phyloP scores from a whole-genome alignment of 2,888 invertebrate species.

The Drosophila aldrichi region DNA sequence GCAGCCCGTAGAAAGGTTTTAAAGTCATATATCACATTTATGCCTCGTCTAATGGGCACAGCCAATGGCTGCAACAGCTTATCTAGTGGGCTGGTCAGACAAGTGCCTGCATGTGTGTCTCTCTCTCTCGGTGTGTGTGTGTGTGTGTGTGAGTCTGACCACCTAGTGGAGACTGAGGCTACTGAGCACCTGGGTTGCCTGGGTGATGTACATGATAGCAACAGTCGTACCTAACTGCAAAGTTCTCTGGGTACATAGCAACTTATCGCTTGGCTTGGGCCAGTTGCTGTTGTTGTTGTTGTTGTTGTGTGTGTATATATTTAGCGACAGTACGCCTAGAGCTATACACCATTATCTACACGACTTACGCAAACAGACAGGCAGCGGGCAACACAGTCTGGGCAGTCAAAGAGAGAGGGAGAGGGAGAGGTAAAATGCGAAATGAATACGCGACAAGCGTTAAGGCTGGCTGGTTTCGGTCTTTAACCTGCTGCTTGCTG shows the following conservation, averaged over 20 bases:
- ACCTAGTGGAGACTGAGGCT: not conserved
- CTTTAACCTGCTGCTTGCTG: constrained; percentile 51
- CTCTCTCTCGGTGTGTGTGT: constrained; percentile 1
- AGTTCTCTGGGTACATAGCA: constrained; percentile 18
- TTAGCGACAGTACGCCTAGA: constrained; percentile 56
- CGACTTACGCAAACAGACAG: constrained; percentile 51
- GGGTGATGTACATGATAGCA: constrained; percentile 25
- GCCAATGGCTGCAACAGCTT: constrained; percentile 21
- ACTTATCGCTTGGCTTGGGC: constrained; percentile 27
- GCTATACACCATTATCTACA: constrained; percentile 69
- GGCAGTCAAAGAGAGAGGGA: constrained; percentile 4
- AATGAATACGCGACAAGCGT: constrained; percentile 42
- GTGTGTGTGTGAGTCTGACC: not conserved
- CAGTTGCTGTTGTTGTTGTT: not conserved
- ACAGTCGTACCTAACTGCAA: constrained; percentile 8
- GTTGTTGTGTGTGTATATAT: constrained; percentile 43
- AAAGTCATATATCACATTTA: constrained; percentile 23
- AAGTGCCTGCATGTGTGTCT: not conserved
- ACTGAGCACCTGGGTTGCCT: constrained; percentile 15
- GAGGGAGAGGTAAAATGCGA: constrained; percentile 19
- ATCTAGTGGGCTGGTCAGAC: constrained; percentile 14
- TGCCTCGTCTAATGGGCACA: constrained; percentile 16
- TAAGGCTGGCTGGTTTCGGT: constrained; percentile 33
- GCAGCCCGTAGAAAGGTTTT: constrained; percentile 3
- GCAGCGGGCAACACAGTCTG: constrained; percentile 15